phyloP scores from a whole-genome alignment of 2,113 vertebrate species.

The Aythya baeri region DNA sequence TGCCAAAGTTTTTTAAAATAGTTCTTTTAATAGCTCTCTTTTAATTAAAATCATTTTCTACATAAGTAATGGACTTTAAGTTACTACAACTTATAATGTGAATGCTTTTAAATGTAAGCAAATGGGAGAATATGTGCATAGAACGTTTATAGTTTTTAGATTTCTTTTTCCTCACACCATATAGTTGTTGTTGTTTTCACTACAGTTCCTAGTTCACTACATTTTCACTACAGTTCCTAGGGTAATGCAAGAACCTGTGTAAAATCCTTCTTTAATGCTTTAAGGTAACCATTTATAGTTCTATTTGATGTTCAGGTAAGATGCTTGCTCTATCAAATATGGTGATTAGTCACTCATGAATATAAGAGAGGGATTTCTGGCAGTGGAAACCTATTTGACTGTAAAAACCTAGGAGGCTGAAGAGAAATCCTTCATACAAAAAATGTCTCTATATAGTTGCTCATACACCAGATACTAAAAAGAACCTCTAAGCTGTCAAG shows the following conservation, averaged over 20 bases:
- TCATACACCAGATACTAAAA: slow-evolving; percentile 61
- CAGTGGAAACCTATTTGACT: slow-evolving; percentile 28
- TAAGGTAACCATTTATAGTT: neutral
- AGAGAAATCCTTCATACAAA: slow-evolving; percentile 49
- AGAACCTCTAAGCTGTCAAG: slow-evolving; percentile 87
- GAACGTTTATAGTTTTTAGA: neutral
- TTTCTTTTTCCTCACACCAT: neutral
- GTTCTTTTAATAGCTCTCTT: too few relatives aligned
- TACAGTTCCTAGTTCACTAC: neutral
- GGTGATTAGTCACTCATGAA: slow-evolving; percentile 42
- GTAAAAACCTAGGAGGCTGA: slow-evolving; percentile 49
- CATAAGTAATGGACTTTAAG: neutral
- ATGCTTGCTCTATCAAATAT: slow-evolving; percentile 61
- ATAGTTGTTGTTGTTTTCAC: neutral
- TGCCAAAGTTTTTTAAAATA: neutral
- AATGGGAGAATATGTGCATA: neutral
- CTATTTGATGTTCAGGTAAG: slow-evolving; percentile 45
- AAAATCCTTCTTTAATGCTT: slow-evolving; percentile 36
- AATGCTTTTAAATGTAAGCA: slow-evolving; percentile 10
- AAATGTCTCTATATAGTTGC: slow-evolving; percentile 40
- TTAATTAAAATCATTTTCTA: neutral
- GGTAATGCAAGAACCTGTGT: neutral
- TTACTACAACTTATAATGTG: neutral
- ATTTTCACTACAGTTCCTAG: neutral
- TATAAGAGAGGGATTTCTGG: slow-evolving; percentile 42